Evolutionary conservation across 2,113 vertebrate genomes (phyloP).

Genomic region (Solea senegalensis): DNA sequence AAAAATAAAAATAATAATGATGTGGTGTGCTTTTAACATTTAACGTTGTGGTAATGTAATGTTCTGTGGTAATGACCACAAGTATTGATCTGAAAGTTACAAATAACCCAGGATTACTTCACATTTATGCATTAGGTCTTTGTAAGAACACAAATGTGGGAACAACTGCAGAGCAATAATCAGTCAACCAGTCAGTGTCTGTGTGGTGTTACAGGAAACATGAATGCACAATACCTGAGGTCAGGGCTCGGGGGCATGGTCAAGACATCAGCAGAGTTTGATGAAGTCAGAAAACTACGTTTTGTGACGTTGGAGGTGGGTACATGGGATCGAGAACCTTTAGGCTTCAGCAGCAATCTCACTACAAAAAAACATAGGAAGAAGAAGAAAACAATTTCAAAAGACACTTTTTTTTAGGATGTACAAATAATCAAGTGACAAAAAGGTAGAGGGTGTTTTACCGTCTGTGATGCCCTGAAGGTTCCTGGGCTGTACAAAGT

Average conservation of each 20-base stretch:
- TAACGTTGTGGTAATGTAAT: no score
- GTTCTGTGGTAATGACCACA: background rate
- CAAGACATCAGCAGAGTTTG: constrained; percentile 79
- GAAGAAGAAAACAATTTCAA: background rate
- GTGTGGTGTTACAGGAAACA: background rate
- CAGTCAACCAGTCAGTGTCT: background rate
- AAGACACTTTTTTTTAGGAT: background rate
- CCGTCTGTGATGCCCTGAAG: constrained; percentile 91
- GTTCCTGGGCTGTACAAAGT: constrained; percentile 93
- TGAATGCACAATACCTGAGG: constrained; percentile 42
- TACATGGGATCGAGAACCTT: constrained; percentile 82
- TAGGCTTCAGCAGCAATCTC: constrained; percentile 85
- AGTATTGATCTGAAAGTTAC: background rate
- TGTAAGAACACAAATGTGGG: background rate
- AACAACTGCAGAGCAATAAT: background rate
- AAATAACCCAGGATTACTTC: background rate
- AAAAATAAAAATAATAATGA: background rate
- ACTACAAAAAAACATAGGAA: constrained; percentile 71
- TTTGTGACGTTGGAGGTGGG: constrained; percentile 90
- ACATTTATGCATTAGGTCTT: background rate
- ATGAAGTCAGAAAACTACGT: constrained; percentile 86
- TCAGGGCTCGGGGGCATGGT: constrained; percentile 70
- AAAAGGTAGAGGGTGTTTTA: constrained; percentile 55
- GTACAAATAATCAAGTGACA: background rate
- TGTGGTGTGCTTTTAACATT: background rate